Base-by-base conservation (phyloP, 2,113 vertebrate species). In the Edolisoma coerulescens region DNA sequence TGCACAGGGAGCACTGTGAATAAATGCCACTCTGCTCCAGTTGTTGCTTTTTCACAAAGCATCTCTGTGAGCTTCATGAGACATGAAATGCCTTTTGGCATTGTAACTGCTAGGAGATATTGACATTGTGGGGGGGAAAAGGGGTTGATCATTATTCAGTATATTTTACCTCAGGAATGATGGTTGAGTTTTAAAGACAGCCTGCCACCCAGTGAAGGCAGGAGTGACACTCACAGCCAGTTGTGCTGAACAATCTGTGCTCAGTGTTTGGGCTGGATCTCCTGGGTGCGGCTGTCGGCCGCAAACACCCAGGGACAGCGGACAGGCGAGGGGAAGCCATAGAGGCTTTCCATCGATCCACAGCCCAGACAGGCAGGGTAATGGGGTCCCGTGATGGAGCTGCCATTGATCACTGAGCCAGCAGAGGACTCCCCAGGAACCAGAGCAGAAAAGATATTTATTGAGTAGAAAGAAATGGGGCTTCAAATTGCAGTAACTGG, bases 271-370 rank as follows among this genome's bases (percentile, higher is more conserved):
- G 50, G 22, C 21, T 1, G 1, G 47, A 52, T 7, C 35, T 44
- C 69, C 64, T 9, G 32, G 45, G 24, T 8, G 19, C 1, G 1
- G 22, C 45, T 49, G 44, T 13, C 1, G 1, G 21, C n/a, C 0
- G 0, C 56, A 37, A 41, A 56, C 2, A 2, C 41, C 47, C 24
- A 60, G 64, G 53, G 54, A 15, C n/a, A 92, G 81, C 8, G 12
- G 35, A 49, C 0, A 1, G 8, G 30, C 0, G 1, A 75, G 44
- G 35, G 30, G 49, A 54, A 65, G 32, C 33, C 4, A 3, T 8
- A 56, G 76, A 1, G 22, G 22, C 23, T 54, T 68, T 41, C 52
- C 41, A 76, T 49, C 1, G 32, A 91, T 42, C 50, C 56, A 45
- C 61, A 79, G 80, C 64, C 61, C 6, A 3, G 53, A 59, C 1